Evolutionary conservation across 1,140 invertebrate genomes (phyloP).

Genomic region (Aphaenogaster rudis): DNA sequence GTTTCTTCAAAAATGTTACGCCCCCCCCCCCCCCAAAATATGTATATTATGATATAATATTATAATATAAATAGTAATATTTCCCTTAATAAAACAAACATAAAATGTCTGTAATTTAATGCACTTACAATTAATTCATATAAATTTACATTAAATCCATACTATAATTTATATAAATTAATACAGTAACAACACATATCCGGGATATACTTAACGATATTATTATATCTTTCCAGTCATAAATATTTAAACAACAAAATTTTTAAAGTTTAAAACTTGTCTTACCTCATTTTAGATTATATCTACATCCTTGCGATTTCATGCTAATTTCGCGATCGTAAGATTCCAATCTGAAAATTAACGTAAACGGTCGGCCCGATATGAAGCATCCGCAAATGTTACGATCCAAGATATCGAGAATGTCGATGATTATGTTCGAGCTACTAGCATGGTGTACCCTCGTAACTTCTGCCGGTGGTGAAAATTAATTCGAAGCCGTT

Average conservation of each 20-base stretch:
- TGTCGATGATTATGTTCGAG: constrained; percentile 37
- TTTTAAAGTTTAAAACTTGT: not conserved
- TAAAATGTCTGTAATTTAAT: constrained; percentile 9
- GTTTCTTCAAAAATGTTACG: not conserved
- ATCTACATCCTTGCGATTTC: too few species aligned
- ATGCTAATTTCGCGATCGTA: constrained; percentile 4
- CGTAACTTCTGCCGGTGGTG: constrained; percentile 41
- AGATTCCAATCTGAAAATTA: constrained; percentile 10
- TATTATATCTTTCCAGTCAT: not conserved
- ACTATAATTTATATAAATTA: constrained; percentile 28
- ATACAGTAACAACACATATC: constrained; percentile 3
- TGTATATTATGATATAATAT: constrained; percentile 20
- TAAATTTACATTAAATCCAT: constrained; percentile 11
- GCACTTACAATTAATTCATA: not conserved
- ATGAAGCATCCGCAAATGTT: constrained; percentile 9
- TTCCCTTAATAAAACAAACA: not conserved
- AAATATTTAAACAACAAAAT: not conserved
- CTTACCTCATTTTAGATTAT: not conserved
- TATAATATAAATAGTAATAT: not conserved
- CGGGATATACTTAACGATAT: not conserved
- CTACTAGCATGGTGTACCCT: not conserved
- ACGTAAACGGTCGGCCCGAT: not conserved
- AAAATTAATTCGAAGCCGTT: constrained; percentile 59
- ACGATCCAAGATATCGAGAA: constrained; percentile 10
- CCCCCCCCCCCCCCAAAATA: not conserved